Conservation (phyloP, 2,888 invertebrate species). For the Rotaria socialis region DNA sequence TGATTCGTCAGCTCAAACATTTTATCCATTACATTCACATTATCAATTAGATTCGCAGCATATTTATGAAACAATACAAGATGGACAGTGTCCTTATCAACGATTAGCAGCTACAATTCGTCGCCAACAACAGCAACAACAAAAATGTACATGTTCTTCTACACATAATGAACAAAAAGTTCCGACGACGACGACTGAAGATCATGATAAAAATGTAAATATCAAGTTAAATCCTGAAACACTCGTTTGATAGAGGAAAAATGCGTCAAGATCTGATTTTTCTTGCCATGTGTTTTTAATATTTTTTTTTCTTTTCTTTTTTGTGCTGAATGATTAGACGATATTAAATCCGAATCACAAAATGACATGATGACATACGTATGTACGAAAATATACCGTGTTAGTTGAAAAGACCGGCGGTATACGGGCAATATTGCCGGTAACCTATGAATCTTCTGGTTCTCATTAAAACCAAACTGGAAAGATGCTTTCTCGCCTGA, state of each 20-base stretch:
- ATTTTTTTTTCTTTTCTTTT: neutral
- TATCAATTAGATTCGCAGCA: neutral
- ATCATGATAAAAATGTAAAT: neutral
- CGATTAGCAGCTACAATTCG: conserved; percentile 8
- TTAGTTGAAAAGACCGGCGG: no score
- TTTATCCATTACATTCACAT: neutral
- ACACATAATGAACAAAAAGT: neutral
- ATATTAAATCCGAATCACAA: neutral
- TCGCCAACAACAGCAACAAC: conserved; percentile 15
- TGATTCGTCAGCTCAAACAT: neutral
- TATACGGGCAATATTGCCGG: no score
- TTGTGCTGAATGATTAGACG: neutral
- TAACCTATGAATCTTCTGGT: no score
- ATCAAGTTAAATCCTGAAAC: conserved; percentile 17
- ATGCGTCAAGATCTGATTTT: neutral
- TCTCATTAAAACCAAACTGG: no score
- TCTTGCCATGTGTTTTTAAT: conserved; percentile 14
- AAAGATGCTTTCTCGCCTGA: no score
- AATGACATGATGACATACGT: neutral
- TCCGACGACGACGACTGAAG: neutral
- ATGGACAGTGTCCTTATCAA: neutral
- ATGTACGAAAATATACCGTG: no score
- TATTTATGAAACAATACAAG: conserved; percentile 35
- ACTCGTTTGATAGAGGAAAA: conserved; percentile 2
- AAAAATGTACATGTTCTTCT: neutral